phyloP scores from a whole-genome alignment of 2,888 invertebrate species.

The Cryptosula pallasiana region DNA sequence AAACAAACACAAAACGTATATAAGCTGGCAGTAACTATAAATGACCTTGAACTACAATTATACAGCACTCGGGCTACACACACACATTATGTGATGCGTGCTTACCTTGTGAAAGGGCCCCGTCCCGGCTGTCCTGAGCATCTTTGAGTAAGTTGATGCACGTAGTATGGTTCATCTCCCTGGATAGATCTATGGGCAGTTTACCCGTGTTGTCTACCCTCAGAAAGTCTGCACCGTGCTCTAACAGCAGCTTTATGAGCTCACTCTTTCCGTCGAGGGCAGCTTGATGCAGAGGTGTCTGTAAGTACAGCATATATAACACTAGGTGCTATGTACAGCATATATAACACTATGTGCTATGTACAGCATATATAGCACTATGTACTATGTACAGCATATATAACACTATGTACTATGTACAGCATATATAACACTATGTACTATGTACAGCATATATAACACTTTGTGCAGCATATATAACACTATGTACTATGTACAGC shows the following conservation, averaged over 20 bases:
- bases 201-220: conserved; percentile 65
- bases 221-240: conserved; percentile 64
- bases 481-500: too few relatives aligned
- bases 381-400: neutral
- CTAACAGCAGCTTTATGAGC: conserved; percentile 65
- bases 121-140: neutral
- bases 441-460: too few relatives aligned
- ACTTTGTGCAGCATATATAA: too few relatives aligned
- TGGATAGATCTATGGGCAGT: conserved; percentile 56
- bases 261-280: conserved; percentile 72
- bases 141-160: neutral
- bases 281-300: conserved; percentile 76
- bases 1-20: too few relatives aligned
- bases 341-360: too few relatives aligned
- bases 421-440: neutral
- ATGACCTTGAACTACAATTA: too few relatives aligned
- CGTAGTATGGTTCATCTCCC: neutral
- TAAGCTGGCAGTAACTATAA: too few relatives aligned
- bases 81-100: too few relatives aligned
- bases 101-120: neutral
- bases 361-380: too few relatives aligned
- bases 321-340: too few relatives aligned
- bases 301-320: conserved; percentile 32
- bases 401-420: neutral
- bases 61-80: too few relatives aligned